Conservation (phyloP, 2,113 vertebrate genomes). For the Clarias magur region DNA sequence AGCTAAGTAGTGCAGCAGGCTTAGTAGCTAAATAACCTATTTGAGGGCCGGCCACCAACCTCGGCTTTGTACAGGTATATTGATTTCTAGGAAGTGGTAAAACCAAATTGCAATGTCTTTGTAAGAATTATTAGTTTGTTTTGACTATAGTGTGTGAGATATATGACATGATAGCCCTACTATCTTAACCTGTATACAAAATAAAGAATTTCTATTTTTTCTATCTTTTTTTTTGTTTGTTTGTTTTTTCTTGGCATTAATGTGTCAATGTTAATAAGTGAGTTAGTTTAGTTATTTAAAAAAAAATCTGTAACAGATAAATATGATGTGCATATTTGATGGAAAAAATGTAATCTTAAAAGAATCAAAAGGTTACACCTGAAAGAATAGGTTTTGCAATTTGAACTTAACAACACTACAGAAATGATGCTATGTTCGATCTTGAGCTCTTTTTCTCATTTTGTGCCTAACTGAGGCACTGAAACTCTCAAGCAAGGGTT, state of each 20-base stretch:
- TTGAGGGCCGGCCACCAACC: neutral
- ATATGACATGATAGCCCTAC: neutral
- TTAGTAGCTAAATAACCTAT: neutral
- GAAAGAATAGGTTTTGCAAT: neutral
- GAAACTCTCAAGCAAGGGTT: neutral
- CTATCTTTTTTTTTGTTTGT: too few relatives aligned
- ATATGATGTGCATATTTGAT: neutral
- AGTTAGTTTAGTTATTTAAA: neutral
- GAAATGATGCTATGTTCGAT: neutral
- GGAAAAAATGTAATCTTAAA: neutral
- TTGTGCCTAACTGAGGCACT: neutral
- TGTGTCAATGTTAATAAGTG: neutral
- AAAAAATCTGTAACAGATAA: conserved; percentile 15
- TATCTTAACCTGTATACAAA: neutral
- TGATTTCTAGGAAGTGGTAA: neutral
- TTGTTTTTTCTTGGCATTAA: neutral
- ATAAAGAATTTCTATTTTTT: neutral
- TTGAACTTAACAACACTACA: neutral
- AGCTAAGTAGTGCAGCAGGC: neutral
- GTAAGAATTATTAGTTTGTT: neutral
- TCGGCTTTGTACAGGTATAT: neutral
- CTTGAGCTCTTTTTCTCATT: neutral
- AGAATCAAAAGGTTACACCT: neutral
- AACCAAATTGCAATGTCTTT: neutral
- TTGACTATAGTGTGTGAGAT: neutral